phyloP scores from a whole-genome alignment of 1,140 invertebrate species.

The Ips typographus region DNA sequence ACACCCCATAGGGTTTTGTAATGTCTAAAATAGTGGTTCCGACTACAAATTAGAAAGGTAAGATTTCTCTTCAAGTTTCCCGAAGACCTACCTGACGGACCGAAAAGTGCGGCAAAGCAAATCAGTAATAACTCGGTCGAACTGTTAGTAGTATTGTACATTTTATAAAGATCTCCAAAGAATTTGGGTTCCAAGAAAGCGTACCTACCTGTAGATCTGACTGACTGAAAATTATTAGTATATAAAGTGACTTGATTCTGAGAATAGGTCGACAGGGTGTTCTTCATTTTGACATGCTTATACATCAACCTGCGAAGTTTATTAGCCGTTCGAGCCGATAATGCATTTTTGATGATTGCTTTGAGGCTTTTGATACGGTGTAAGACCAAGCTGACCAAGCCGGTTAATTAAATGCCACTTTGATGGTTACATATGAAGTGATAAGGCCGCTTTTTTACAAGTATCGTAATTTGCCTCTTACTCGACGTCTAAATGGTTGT shows the following conservation, averaged over 20 bases:
- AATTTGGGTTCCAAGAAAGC: conserved; percentile 18
- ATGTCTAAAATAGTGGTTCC: no score
- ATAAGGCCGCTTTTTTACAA: neutral
- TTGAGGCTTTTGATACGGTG: no score
- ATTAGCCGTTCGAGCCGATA: no score
- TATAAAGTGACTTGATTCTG: conserved; percentile 24
- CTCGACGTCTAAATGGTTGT: conserved; percentile 1
- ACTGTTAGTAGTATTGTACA: conserved; percentile 23
- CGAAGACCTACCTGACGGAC: no score
- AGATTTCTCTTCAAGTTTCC: no score
- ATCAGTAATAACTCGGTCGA: conserved; percentile 18
- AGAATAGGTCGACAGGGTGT: conserved; percentile 20
- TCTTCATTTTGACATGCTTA: conserved; percentile 15
- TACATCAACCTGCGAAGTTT: neutral
- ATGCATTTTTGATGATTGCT: no score
- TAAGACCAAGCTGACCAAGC: no score
- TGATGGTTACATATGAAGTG: no score
- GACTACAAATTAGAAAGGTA: no score
- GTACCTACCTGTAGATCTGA: conserved; percentile 28
- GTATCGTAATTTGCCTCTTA: neutral
- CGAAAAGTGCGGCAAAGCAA: neutral
- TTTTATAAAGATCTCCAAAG: conserved; percentile 23
- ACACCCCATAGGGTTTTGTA: no score
- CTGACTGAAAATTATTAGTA: conserved; percentile 29
- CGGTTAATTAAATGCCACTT: no score